Evolutionary conservation across 2,797 vertebrate species (phyloP), one percentile per base, ranked within the genome.

Genomic region (Chromis chromis): DNA sequence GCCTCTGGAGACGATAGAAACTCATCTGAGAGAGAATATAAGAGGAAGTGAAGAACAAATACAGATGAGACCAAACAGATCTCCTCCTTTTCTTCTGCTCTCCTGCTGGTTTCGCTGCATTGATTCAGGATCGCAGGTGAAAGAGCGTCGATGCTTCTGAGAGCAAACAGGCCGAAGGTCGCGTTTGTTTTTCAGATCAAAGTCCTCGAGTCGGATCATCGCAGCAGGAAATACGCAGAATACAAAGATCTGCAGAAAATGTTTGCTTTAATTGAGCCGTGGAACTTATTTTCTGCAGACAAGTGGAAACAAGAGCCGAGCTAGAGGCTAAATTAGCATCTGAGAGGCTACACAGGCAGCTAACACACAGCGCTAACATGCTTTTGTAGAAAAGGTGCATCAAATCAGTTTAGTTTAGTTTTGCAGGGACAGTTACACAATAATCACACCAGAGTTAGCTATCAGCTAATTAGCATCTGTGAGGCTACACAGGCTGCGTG

Each of bases 131-230:
- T 33, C 7, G 25, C 22, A 60, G 82, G 74, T 81, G 64, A 70
- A 78, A 84, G 62, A 70, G 44, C 71, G 74, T 14, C 22, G 2
- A 33, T 57, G 3, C 17, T 44, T 7, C 48, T 59, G 4, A 74
- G 69, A 69, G 56, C 24, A 72, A 80, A 79, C 73, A 74, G 40
- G 57, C 40, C 72, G 50, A 74, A 84, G 86, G 81, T 79, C 68
- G 69, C 62, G 68, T 79, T 84, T 82, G 72, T 79, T 75, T 54
- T 46, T 52, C 13, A 67, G 68, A 58, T 76, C 74, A 82, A 82
- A 78, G 75, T 59, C 46, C 36, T 16, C 36, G 0, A n/a, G 46
- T 33, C 14, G 22, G 44, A 70, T 60, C 3, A 17, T 22, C 21
- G 12, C 10, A 49, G 17, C 21, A 2, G 60, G 11, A 61, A 58